These are phyloP conservation scores for Lasaia peninsularis DNA, from an alignment of 1,140 invertebrate species.

Conservation along the genomic window DNA sequence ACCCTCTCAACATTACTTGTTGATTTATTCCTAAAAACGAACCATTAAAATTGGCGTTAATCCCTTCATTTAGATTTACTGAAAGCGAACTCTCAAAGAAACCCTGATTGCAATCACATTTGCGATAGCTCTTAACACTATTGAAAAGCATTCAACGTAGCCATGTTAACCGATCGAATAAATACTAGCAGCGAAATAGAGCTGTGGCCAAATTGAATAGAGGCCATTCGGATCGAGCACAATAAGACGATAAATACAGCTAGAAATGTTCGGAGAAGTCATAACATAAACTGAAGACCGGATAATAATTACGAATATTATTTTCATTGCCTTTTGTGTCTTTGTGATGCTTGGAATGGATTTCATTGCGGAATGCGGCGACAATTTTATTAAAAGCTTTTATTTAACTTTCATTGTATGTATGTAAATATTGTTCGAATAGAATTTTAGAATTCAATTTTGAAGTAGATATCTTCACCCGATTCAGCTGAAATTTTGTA, in stretches of 20 bases:
- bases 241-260: constrained; percentile 19
- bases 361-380: too few relatives aligned
- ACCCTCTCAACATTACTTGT: background rate
- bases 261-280: background rate
- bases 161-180: constrained; percentile 28
- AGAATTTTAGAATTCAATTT: too few relatives aligned
- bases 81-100: constrained; percentile 18
- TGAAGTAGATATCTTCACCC: too few relatives aligned
- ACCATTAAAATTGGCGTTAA: constrained; percentile 2
- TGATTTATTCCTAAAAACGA: constrained; percentile 8
- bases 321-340: too few relatives aligned
- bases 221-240: constrained; percentile 23
- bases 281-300: too few relatives aligned
- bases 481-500: too few relatives aligned
- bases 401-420: too few relatives aligned
- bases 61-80: background rate
- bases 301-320: too few relatives aligned
- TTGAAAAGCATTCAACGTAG: constrained; percentile 26
- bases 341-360: too few relatives aligned
- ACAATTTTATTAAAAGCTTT: too few relatives aligned
- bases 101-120: constrained; percentile 33
- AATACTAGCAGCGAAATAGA: constrained; percentile 22
- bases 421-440: too few relatives aligned
- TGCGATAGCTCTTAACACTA: constrained; percentile 29
- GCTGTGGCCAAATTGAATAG: constrained; percentile 31